phyloP scores from a whole-genome alignment of 1,140 invertebrate genomes.

The Wiebesia pumilae region DNA sequence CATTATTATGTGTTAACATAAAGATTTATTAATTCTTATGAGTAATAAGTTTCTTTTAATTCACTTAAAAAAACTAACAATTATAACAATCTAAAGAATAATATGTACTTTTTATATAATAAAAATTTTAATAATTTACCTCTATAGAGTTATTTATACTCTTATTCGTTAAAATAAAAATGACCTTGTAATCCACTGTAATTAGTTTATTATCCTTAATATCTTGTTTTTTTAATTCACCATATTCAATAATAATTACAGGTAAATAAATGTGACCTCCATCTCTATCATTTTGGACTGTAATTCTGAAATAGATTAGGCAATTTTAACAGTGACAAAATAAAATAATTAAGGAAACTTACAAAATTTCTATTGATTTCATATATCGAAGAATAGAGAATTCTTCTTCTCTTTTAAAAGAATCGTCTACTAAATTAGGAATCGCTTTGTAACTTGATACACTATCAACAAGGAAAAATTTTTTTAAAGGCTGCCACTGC shows the following conservation, averaged over 20 bases:
- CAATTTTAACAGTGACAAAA: slow-evolving; percentile 12
- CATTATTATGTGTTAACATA: no score
- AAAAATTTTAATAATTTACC: slow-evolving; percentile 62
- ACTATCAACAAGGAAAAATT: slow-evolving; percentile 82
- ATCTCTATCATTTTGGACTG: slow-evolving; percentile 72
- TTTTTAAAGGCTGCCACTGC: slow-evolving; percentile 79
- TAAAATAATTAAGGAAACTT: slow-evolving; percentile 54
- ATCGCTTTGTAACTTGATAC: slow-evolving; percentile 70
- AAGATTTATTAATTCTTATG: no score
- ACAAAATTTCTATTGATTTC: slow-evolving; percentile 70
- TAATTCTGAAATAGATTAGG: slow-evolving; percentile 68
- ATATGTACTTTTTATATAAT: neutral
- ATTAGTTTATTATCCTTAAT: slow-evolving; percentile 71
- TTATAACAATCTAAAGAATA: slow-evolving; percentile 21
- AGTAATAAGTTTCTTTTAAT: neutral
- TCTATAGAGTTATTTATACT: slow-evolving; percentile 74
- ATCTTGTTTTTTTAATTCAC: slow-evolving; percentile 73
- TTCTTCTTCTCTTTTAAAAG: slow-evolving; percentile 53
- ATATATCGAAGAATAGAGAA: slow-evolving; percentile 67
- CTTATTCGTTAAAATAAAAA: slow-evolving; percentile 76
- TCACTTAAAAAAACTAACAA: neutral
- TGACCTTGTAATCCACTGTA: slow-evolving; percentile 76
- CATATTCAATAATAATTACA: slow-evolving; percentile 77
- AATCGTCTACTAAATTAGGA: slow-evolving; percentile 57
- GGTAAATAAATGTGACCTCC: slow-evolving; percentile 79